Percentiles rank a stretch among this genome's conserved stretches.
phyloP scores from a whole-genome alignment of 2,113 vertebrate species.

The Periophthalmus modestus region DNA sequence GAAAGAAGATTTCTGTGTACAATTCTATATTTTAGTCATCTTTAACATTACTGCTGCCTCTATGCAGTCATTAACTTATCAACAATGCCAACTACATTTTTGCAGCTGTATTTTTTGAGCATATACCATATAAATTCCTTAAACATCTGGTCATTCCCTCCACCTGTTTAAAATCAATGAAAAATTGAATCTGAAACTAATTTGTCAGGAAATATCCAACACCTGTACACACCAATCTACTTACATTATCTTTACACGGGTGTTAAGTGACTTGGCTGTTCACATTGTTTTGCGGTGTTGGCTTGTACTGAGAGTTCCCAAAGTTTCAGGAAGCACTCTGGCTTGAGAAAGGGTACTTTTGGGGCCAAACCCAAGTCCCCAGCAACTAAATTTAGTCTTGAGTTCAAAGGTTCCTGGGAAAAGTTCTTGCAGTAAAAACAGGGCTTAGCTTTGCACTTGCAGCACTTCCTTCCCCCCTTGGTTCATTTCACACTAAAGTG shows the following conservation, averaged over 20 bases:
- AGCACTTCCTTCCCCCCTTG: slow-evolving; percentile 10
- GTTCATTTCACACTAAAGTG: slow-evolving; percentile 28
- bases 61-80: not conserved
- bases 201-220: not conserved
- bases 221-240: not conserved
- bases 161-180: not conserved
- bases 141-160: not conserved
- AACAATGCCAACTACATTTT: not conserved
- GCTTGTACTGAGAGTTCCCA: slow-evolving; percentile 5
- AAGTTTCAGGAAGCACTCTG: slow-evolving; percentile 8
- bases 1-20: too few species aligned
- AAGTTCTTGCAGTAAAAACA: slow-evolving; percentile 12
- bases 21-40: not conserved
- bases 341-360: slow-evolving; percentile 9
- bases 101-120: not conserved
- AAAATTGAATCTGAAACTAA: not conserved
- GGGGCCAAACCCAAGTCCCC: not conserved
- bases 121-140: not conserved
- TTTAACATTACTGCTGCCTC: not conserved
- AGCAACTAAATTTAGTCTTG: slow-evolving; percentile 10
- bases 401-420: slow-evolving; percentile 16
- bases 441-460: slow-evolving; percentile 19
- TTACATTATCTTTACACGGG: not conserved
- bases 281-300: not conserved
- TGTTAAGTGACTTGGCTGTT: not conserved